Evolutionary conservation across 2,888 invertebrate genomes (phyloP).

Genomic region (Xestia rhomboidea): DNA sequence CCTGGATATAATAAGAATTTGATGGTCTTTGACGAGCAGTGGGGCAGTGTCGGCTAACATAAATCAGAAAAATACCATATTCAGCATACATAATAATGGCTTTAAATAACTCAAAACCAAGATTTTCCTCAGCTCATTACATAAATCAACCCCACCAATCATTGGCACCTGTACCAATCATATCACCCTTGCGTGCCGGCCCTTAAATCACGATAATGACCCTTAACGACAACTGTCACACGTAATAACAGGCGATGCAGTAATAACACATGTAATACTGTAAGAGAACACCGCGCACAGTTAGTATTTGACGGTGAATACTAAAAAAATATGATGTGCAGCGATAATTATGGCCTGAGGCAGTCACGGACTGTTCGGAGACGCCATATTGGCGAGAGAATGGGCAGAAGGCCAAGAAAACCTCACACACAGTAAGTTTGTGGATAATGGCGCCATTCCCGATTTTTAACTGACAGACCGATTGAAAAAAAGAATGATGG

Average conservation of each 20-base stretch:
- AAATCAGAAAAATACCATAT: neutral
- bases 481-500: neutral
- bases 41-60: neutral
- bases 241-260: constrained; percentile 38
- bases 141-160: neutral
- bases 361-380: constrained; percentile 46
- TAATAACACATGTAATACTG: constrained; percentile 57
- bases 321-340: constrained; percentile 59
- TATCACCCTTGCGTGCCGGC: constrained; percentile 33
- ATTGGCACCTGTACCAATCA: constrained; percentile 9
- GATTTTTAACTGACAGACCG: neutral
- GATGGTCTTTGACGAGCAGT: neutral
- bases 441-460: neutral
- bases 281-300: constrained; percentile 46
- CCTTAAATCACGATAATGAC: constrained; percentile 43
- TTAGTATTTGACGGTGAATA: constrained; percentile 61
- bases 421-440: neutral
- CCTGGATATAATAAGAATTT: neutral
- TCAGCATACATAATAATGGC: neutral
- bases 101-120: neutral
- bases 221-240: constrained; percentile 52
- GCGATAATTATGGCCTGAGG: constrained; percentile 60
- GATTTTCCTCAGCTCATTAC: constrained; percentile 18
- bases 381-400: neutral
- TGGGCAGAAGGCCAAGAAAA: constrained; percentile 20